These are phyloP conservation scores for Zoanthus solanderi DNA, from an alignment of 92 coral and sea anemone genomes.

Conservation along the genomic window DNA sequence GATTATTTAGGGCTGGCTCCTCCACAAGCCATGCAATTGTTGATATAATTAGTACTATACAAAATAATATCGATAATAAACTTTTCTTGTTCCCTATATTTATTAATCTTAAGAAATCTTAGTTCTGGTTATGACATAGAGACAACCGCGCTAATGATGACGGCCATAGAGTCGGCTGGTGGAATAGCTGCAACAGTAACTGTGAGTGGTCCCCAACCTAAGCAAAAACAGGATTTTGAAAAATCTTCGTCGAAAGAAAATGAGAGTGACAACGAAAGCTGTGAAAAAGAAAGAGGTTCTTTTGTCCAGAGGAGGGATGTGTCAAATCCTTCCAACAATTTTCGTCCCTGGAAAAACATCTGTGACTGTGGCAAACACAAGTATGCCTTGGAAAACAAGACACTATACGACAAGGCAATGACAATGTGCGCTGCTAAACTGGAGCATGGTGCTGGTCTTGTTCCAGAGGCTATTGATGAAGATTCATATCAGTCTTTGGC, in stretches of 20 bases:
- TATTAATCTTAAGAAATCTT: not conserved
- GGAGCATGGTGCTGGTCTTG: slow-evolving; percentile 7
- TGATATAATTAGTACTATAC: too few relatives aligned
- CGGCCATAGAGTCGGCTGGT: slow-evolving; percentile 33
- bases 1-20: too few relatives aligned
- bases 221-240: slow-evolving; percentile 26
- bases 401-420: too few relatives aligned
- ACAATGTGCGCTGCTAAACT: too few relatives aligned
- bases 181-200: slow-evolving; percentile 37
- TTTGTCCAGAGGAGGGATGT: slow-evolving; percentile 71
- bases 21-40: too few relatives aligned
- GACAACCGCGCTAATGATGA: slow-evolving; percentile 34
- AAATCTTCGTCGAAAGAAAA: slow-evolving; percentile 8
- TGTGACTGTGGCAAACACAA: slow-evolving; percentile 60
- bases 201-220: slow-evolving; percentile 22
- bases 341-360: slow-evolving; percentile 56
- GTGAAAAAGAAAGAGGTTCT: slow-evolving; percentile 41
- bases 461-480: slow-evolving; percentile 20
- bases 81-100: too few relatives aligned
- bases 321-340: slow-evolving; percentile 56
- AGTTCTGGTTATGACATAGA: slow-evolving; percentile 29
- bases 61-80: too few relatives aligned
- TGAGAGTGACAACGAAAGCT: slow-evolving; percentile 16
- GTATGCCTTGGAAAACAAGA: not conserved
- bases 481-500: not conserved